phyloP scores from a whole-genome alignment of 2,888 invertebrate species.

The Embidobia sp. region DNA sequence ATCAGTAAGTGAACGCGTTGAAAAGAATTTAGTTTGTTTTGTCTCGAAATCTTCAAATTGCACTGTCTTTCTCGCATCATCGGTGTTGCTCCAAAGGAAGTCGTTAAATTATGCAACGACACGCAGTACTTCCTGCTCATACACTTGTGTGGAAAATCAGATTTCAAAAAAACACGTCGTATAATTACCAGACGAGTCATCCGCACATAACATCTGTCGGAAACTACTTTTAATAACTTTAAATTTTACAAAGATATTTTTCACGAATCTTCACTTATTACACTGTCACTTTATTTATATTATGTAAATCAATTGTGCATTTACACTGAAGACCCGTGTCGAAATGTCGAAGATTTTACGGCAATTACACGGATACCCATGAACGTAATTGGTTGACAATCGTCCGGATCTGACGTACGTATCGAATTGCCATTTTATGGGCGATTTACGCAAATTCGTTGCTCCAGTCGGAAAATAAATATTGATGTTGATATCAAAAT shows the following conservation, averaged over 20 bases:
- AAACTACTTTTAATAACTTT: slow-evolving; percentile 51
- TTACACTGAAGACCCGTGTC: neutral
- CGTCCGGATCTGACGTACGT: slow-evolving; percentile 4
- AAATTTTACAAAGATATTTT: slow-evolving; percentile 19
- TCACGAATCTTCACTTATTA: slow-evolving; percentile 18
- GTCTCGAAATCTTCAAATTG: too few relatives aligned
- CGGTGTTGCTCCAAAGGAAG: slow-evolving; percentile 43
- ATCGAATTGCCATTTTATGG: slow-evolving; percentile 17
- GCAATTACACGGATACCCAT: slow-evolving; percentile 1
- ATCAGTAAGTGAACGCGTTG: too few relatives aligned
- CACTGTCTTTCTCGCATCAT: slow-evolving; percentile 24
- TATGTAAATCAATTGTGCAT: slow-evolving; percentile 35
- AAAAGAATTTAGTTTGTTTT: too few relatives aligned
- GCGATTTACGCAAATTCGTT: slow-evolving; percentile 12
- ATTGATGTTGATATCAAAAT: too few relatives aligned
- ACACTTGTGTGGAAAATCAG: slow-evolving; percentile 48
- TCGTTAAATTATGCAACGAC: slow-evolving; percentile 60
- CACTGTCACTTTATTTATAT: slow-evolving; percentile 34
- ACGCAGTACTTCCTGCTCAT: slow-evolving; percentile 49
- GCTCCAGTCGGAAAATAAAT: too few relatives aligned
- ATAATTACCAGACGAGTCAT: slow-evolving; percentile 55
- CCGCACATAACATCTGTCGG: slow-evolving; percentile 53
- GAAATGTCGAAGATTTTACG: neutral
- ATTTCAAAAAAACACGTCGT: slow-evolving; percentile 40
- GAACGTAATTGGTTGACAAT: slow-evolving; percentile 7